phyloP scores from a whole-genome alignment of 2,113 vertebrate genomes.

The Siniperca chuatsi region DNA sequence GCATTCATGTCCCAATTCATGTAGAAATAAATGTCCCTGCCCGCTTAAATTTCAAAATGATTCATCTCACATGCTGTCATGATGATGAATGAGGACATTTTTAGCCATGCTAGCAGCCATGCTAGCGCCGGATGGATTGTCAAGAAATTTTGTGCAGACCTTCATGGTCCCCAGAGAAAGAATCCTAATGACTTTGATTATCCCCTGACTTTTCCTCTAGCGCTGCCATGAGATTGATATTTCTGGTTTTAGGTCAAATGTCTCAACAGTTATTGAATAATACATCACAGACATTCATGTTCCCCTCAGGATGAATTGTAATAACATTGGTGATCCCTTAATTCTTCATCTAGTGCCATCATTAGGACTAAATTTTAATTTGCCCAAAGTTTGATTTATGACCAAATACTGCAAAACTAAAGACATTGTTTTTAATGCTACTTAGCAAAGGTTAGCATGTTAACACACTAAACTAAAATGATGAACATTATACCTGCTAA shows the following conservation, averaged over 20 bases:
- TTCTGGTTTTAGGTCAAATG: no score
- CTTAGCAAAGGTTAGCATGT: not conserved
- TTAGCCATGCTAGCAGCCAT: not conserved
- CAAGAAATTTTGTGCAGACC: not conserved
- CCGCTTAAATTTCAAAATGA: not conserved
- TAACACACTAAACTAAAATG: not conserved
- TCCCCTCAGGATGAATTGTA: not conserved
- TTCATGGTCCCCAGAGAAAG: not conserved
- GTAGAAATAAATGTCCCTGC: not conserved
- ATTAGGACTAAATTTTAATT: not conserved
- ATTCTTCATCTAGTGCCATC: not conserved
- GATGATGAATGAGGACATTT: not conserved
- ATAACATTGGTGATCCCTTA: not conserved
- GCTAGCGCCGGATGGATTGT: not conserved
- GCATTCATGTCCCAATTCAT: not conserved
- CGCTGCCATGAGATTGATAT: not conserved
- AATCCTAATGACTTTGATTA: not conserved
- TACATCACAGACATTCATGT: not conserved
- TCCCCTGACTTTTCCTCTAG: not conserved
- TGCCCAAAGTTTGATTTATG: not conserved
- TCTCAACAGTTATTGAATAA: not conserved
- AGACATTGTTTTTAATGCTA: not conserved
- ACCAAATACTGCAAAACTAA: not conserved
- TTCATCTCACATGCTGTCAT: not conserved
- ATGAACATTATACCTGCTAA: not conserved